phyloP scores from a whole-genome alignment of 2,113 vertebrate genomes.

The Myotis davidii region DNA sequence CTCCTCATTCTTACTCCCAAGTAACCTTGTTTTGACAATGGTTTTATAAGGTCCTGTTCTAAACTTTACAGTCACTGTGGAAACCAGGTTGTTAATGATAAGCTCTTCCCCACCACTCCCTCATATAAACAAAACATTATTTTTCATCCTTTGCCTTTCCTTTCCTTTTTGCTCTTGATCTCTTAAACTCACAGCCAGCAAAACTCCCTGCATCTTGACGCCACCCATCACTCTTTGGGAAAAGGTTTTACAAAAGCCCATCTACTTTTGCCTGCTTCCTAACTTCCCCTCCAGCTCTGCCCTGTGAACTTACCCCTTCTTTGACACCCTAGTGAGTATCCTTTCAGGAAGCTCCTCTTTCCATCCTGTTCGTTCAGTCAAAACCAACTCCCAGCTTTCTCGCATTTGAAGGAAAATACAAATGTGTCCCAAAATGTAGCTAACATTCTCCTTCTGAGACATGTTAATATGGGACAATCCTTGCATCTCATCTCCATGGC shows the following conservation, averaged over 20 bases:
- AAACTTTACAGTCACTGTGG: not conserved
- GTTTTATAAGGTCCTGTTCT: not conserved
- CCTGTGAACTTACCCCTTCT: not conserved
- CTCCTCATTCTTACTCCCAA: not conserved
- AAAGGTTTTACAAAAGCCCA: not conserved
- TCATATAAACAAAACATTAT: not conserved
- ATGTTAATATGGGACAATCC: rapidly evolving
- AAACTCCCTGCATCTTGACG: not conserved
- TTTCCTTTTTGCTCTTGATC: not conserved
- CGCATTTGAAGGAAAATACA: not conserved
- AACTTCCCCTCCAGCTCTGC: not conserved
- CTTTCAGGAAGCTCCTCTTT: not conserved
- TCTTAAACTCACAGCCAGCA: not conserved
- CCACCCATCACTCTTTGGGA: not conserved
- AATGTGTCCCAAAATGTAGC: not conserved
- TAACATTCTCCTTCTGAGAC: not conserved
- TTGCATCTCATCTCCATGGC: not conserved
- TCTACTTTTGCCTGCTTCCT: not conserved
- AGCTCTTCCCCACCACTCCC: not conserved
- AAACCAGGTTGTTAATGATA: not conserved
- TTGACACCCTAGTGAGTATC: rapidly evolving
- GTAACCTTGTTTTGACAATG: not conserved
- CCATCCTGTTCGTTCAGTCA: not conserved
- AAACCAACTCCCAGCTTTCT: not conserved
- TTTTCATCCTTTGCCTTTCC: not conserved